Evolutionary conservation across 2,888 invertebrate species (phyloP).

Genomic region (Odontomyia ornata): DNA sequence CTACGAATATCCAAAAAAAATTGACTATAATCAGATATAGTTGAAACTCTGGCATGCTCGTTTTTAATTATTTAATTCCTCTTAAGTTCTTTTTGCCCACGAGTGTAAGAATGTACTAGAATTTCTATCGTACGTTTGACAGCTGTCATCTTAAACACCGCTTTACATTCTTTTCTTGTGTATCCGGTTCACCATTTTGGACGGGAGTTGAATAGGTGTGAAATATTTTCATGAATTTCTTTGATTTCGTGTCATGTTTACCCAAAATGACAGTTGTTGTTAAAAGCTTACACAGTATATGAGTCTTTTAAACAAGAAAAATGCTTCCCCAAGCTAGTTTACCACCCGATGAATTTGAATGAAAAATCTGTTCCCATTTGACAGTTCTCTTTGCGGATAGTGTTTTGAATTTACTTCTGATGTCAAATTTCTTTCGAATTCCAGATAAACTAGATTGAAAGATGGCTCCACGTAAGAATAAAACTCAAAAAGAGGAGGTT

Average conservation of each 20-base stretch:
- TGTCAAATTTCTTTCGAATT: background rate
- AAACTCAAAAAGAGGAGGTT: slow-evolving; percentile 95
- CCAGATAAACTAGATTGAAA: slow-evolving; percentile 50
- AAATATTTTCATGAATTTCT: slow-evolving; percentile 50
- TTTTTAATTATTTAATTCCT: no score
- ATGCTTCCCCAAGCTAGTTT: no score
- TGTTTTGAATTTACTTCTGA: slow-evolving; percentile 6
- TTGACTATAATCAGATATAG: no score
- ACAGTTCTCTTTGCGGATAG: background rate
- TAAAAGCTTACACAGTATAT: no score
- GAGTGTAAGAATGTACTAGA: no score
- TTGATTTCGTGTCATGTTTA: slow-evolving; percentile 51
- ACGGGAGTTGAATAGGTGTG: slow-evolving; percentile 56
- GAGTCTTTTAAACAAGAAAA: no score
- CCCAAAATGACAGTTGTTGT: background rate
- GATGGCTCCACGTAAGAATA: slow-evolving; percentile 98
- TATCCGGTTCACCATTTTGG: slow-evolving; percentile 61
- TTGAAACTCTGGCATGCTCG: no score
- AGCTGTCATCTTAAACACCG: slow-evolving; percentile 8
- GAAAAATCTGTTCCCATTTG: slow-evolving; percentile 13
- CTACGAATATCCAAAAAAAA: no score
- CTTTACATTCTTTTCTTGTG: slow-evolving; percentile 56
- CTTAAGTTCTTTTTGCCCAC: no score
- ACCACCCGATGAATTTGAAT: slow-evolving; percentile 28
- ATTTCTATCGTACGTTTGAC: no score